Base-by-base conservation (phyloP, 2,888 invertebrate species). In the Marronus borbonicus region DNA sequence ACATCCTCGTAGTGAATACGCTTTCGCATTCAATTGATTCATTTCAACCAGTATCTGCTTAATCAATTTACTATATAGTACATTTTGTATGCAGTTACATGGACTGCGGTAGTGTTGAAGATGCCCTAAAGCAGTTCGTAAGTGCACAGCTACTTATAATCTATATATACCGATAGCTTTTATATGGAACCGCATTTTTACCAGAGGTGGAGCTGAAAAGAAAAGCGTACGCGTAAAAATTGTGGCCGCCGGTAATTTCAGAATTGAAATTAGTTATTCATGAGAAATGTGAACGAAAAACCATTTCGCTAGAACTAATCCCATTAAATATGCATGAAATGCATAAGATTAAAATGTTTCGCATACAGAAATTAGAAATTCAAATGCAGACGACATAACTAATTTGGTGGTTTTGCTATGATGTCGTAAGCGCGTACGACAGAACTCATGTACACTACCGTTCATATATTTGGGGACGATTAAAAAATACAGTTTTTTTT, bases 331-430 rank as follows among this genome's bases (percentile, higher is more conserved):
- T 66, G 55, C 76, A 76, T 76, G 65, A 66, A 76, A 76, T 76
- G 76, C 76, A 76, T 66, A 66, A 72, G 58, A 55, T 62, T 66
- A 65, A 66, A 76, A 36, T 66, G 65, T 76, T 76, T 76, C 52
- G 66, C 44, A 65, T 60, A 52, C 65, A 39, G 55, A 66, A 65
- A 65, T 76, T 76, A 76, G 76, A 76, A 76, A 76, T 76, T 76
- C 76, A 65, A 55, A 66, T 76, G 20, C 55, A 66, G 76, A 66
- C 31, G 76, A 76, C 55, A 76, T 76, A 76, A 76, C 52, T 76
- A 39, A 24, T 65, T 65, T 55, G 58, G 24, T 55, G 60, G 60
- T 39, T 72, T 31, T 58, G 70, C 58, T 68, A 20, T 24, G 28
- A 12, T 49, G 4, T 58, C 60, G 72, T 39, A 8, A 20, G 14